Evolutionary conservation across 30 jellyfish, hydroid and myxozoan genomes (phyloP).

Genomic region (Aurelia coerulea): DNA sequence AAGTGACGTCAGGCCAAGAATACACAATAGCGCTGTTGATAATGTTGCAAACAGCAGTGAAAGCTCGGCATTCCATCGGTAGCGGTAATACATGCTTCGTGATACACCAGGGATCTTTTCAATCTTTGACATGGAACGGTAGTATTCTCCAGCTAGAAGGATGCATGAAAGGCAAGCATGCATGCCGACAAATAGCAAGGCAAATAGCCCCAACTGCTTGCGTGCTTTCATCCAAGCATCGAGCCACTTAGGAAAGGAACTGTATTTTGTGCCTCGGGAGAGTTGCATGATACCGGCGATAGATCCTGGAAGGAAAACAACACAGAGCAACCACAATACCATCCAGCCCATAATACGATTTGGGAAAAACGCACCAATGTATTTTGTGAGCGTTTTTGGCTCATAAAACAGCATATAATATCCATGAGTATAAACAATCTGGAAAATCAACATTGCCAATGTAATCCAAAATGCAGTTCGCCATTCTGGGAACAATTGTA

Average conservation of each 20-base stretch:
- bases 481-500: conserved; percentile 80
- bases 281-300: conserved; percentile 85
- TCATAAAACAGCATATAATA: conserved; percentile 18
- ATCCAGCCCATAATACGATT: conserved; percentile 63
- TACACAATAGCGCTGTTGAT: conserved; percentile 59
- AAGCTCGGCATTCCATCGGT: conserved; percentile 68
- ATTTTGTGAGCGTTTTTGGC: neutral
- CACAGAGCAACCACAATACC: conserved; percentile 61
- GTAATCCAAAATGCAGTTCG: conserved; percentile 61
- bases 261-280: conserved; percentile 76
- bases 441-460: conserved; percentile 29
- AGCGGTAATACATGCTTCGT: conserved; percentile 32
- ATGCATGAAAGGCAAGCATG: conserved; percentile 73
- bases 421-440: conserved; percentile 31
- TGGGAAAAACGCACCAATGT: conserved; percentile 9
- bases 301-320: conserved; percentile 74
- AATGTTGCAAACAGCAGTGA: conserved; percentile 74
- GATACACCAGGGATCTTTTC: conserved; percentile 26
- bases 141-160: conserved; percentile 73
- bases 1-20: conserved; percentile 86
- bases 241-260: conserved; percentile 78
- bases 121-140: conserved; percentile 19
- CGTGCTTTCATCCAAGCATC: conserved; percentile 89
- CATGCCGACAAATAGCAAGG: conserved; percentile 63
- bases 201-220: conserved; percentile 81